These are phyloP conservation scores for Drosophila mojavensis DNA, from an alignment of 1,140 invertebrate genomes.

Conservation along the genomic window DNA sequence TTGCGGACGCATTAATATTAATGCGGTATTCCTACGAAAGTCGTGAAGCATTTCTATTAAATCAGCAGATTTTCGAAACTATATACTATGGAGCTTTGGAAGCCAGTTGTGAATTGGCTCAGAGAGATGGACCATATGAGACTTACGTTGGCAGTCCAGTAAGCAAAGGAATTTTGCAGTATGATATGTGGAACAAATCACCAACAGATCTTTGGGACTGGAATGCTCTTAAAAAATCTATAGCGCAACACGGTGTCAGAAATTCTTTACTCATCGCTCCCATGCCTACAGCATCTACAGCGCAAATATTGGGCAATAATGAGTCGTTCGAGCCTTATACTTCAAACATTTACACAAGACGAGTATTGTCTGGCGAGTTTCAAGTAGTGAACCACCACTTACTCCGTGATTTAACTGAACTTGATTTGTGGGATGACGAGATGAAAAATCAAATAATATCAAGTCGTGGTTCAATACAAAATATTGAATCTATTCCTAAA, in stretches of 20 bases:
- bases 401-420: slow-evolving; percentile 95
- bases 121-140: slow-evolving; percentile 94
- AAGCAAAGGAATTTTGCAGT: slow-evolving; percentile 98
- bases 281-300: slow-evolving; percentile 99
- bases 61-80: slow-evolving; percentile 99
- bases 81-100: slow-evolving; percentile 99
- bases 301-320: slow-evolving; percentile 99
- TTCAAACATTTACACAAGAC: slow-evolving; percentile 97
- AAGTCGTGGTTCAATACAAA: slow-evolving; percentile 96
- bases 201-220: slow-evolving; percentile 96
- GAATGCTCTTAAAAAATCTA: slow-evolving; percentile 92
- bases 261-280: slow-evolving; percentile 98
- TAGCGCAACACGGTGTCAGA: slow-evolving; percentile 95
- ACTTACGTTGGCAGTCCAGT: slow-evolving; percentile 96
- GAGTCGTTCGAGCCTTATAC: slow-evolving; percentile 99
- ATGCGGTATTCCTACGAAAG: slow-evolving; percentile 97
- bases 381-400: slow-evolving; percentile 99
- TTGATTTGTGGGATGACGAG: slow-evolving; percentile 96
- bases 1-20: slow-evolving; percentile 98
- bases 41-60: slow-evolving; percentile 93
- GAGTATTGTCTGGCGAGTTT: slow-evolving; percentile 96
- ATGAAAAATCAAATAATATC: slow-evolving; percentile 98
- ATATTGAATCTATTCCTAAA: slow-evolving; percentile 94
- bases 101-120: slow-evolving; percentile 97
- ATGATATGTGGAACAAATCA: slow-evolving; percentile 98